Percentiles rank a stretch among this genome's conserved stretches.
phyloP scores from a whole-genome alignment of 2,113 vertebrate genomes.

The Callocephalon fimbriatum region DNA sequence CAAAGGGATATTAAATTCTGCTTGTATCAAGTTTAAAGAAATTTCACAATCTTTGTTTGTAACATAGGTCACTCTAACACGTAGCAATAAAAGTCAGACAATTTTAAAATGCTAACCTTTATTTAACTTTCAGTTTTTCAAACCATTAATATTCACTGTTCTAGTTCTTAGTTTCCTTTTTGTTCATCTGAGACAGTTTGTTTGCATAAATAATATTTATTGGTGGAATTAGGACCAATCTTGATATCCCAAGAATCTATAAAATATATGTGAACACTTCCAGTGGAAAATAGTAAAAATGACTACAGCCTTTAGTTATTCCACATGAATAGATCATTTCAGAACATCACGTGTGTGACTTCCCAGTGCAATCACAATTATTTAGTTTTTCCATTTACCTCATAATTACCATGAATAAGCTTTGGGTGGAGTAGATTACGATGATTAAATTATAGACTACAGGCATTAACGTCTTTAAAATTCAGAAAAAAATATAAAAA shows the following conservation, averaged over 20 bases:
- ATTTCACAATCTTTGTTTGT: conserved; percentile 43
- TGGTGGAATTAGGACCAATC: neutral
- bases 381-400: neutral
- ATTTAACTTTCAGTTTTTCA: conserved; percentile 32
- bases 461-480: neutral
- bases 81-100: conserved; percentile 35
- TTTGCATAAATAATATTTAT: neutral
- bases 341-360: neutral
- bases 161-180: neutral
- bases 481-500: neutral
- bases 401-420: neutral
- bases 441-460: neutral
- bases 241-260: neutral
- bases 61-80: neutral
- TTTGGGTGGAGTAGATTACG: neutral
- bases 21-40: conserved; percentile 55
- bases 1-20: conserved; percentile 50
- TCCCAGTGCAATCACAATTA: neutral
- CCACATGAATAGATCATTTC: neutral
- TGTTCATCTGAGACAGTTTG: neutral
- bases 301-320: neutral
- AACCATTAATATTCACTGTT: neutral
- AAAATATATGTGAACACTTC: neutral
- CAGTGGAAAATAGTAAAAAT: neutral
- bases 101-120: conserved; percentile 24